phyloP scores from a whole-genome alignment of 2,797 vertebrate genomes.

The Sphenopsis melanotis region DNA sequence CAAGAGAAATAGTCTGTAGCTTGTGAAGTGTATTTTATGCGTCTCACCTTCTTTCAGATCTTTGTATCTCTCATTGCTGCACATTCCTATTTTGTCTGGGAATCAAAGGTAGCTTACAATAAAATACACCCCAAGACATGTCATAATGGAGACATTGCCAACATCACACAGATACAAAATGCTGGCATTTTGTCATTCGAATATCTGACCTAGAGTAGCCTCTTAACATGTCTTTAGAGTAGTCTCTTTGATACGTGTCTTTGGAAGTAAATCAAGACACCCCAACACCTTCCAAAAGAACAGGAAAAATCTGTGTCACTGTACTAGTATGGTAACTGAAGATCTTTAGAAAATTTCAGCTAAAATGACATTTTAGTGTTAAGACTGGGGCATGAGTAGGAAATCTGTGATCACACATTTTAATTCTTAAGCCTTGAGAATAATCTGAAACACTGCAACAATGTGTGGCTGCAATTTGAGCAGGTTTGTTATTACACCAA shows the following conservation, averaged over 20 bases:
- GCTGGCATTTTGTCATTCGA: background rate
- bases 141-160: background rate
- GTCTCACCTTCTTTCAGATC: background rate
- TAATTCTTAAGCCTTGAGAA: background rate
- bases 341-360: background rate
- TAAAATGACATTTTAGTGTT: background rate
- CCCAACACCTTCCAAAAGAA: background rate
- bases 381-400: background rate
- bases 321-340: background rate
- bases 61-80: background rate
- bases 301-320: background rate
- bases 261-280: background rate
- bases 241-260: background rate
- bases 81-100: background rate
- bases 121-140: background rate
- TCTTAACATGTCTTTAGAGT: too few species aligned
- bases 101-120: background rate
- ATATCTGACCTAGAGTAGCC: background rate
- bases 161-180: background rate
- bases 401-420: background rate
- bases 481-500: background rate
- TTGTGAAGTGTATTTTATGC: background rate
- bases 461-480: background rate
- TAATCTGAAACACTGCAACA: background rate
- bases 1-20: background rate